phyloP scores from a whole-genome alignment of 2,797 vertebrate genomes.

The Nannoperca australis region DNA sequence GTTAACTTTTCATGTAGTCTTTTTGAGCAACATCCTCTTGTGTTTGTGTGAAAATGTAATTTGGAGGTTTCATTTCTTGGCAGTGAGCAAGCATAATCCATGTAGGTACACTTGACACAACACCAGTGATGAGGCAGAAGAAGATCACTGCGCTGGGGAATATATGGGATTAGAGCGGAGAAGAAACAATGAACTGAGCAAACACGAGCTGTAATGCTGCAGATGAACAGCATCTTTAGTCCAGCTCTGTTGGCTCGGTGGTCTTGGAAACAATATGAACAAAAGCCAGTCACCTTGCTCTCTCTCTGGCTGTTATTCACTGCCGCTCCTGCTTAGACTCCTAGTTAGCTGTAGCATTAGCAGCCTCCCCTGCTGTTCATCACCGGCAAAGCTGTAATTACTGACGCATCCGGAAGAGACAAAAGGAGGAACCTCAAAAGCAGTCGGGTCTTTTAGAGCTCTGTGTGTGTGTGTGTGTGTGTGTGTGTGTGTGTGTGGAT shows the following conservation, averaged over 20 bases:
- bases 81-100: background rate
- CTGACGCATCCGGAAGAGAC: conserved; percentile 64
- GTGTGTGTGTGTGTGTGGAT: conserved; percentile 11
- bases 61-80: conserved; percentile 2
- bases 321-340: conserved; percentile 4
- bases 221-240: conserved; percentile 20
- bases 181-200: conserved; percentile 14
- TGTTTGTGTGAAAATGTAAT: background rate
- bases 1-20: background rate
- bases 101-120: background rate
- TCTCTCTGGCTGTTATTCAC: conserved; percentile 23
- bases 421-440: conserved; percentile 58
- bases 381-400: conserved; percentile 65
- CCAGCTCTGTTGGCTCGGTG: conserved; percentile 17
- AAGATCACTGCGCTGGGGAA: background rate
- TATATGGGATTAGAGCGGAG: background rate
- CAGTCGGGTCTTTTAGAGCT: conserved; percentile 50
- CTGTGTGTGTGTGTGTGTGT: conserved; percentile 1
- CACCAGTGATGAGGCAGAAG: background rate
- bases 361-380: conserved; percentile 51
- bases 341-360: conserved; percentile 49
- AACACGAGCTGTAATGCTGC: conserved; percentile 1
- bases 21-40: background rate
- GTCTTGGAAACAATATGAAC: conserved; percentile 40
- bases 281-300: conserved; percentile 46